A percentile compares a stretch with the other conserved stretches of the same genome.
These are phyloP conservation scores for Xanthia icteritia DNA, from an alignment of 2,888 invertebrate genomes.

Conservation along the genomic window DNA sequence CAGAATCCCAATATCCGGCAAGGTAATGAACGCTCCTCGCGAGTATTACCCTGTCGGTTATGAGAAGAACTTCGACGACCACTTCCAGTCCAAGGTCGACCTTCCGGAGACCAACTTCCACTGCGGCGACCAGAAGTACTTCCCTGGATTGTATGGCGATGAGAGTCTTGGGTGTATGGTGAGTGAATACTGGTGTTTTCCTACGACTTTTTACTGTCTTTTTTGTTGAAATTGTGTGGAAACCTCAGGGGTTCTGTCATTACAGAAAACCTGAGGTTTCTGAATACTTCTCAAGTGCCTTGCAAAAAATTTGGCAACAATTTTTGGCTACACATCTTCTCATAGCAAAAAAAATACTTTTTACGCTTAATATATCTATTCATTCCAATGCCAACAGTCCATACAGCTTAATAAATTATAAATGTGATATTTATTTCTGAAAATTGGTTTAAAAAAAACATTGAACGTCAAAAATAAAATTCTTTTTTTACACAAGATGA, in stretches of 20 bases:
- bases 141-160: slow-evolving; percentile 97
- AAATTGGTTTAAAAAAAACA: no score
- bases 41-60: slow-evolving; percentile 97
- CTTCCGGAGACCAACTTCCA: slow-evolving; percentile 95
- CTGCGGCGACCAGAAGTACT: slow-evolving; percentile 97
- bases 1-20: slow-evolving; percentile 84
- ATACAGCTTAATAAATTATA: no score
- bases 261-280: background rate
- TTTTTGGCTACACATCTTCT: no score
- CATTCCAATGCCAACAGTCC: no score
- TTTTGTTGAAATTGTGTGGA: background rate
- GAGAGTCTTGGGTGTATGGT: slow-evolving; percentile 97
- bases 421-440: no score
- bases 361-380: no score
- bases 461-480: no score
- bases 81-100: slow-evolving; percentile 95
- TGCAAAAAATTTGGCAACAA: no score
- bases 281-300: background rate
- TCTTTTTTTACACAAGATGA: no score
- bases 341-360: no score
- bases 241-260: no score
- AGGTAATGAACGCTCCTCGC: slow-evolving; percentile 97
- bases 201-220: no score
- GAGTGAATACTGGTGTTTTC: slow-evolving; percentile 71
- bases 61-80: slow-evolving; percentile 97